phyloP scores from a whole-genome alignment of 2,797 vertebrate genomes.

The Melanotaenia nigrans region DNA sequence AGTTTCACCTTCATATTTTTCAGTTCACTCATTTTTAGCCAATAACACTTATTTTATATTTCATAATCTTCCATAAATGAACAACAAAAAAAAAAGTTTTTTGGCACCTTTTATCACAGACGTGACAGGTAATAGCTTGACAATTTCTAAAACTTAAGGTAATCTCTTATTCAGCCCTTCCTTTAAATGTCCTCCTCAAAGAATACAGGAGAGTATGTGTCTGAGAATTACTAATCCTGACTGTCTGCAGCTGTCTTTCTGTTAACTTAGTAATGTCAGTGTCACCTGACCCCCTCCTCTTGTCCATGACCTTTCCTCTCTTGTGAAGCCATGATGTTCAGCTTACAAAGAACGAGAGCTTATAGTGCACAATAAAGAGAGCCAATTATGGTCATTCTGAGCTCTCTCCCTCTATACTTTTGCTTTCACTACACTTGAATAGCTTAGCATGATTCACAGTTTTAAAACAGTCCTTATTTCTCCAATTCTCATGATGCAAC shows the following conservation, averaged over 20 bases:
- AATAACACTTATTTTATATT: no score
- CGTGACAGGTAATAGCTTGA: no score
- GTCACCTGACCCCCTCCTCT: not conserved
- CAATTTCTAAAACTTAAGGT: no score
- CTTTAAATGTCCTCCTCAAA: not conserved
- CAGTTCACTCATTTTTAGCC: no score
- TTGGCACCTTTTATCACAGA: no score
- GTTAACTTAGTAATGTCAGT: not conserved
- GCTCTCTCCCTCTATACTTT: not conserved
- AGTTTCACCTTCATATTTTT: no score
- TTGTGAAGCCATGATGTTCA: not conserved
- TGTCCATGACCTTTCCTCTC: not conserved
- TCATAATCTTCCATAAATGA: no score
- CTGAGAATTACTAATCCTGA: not conserved
- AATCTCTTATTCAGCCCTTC: no score
- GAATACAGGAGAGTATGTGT: not conserved
- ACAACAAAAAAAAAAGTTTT: no score
- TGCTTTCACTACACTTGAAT: not conserved
- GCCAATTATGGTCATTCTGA: not conserved
- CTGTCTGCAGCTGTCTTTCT: not conserved
- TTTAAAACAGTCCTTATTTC: not conserved
- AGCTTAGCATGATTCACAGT: not conserved
- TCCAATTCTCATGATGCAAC: not conserved
- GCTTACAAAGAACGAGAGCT: slow-evolving; percentile 1
- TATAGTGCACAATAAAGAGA: not conserved